phyloP scores from a whole-genome alignment of 30 jellyfish, hydroid and myxozoan species.

The Aurelia sp. region DNA sequence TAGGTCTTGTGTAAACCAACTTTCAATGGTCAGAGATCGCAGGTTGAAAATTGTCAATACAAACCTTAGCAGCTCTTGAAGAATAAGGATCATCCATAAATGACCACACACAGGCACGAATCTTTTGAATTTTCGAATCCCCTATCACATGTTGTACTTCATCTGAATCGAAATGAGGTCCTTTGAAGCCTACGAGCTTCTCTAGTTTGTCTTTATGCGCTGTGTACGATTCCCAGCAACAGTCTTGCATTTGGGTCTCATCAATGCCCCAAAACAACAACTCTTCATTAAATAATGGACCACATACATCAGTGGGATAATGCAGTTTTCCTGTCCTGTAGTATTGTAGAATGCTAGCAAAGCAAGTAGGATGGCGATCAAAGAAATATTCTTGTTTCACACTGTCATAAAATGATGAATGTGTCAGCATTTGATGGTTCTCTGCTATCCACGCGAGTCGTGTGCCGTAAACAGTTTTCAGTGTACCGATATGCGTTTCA shows the following conservation, averaged over 20 bases:
- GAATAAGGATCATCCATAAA: conserved; percentile 91
- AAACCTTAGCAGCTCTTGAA: conserved; percentile 88
- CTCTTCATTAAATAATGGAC: conserved; percentile 85
- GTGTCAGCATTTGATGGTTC: conserved; percentile 71
- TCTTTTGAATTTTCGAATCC: conserved; percentile 48
- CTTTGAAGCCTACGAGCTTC: conserved; percentile 89
- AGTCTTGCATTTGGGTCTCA: conserved; percentile 91
- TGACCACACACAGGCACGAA: conserved; percentile 74
- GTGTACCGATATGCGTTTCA: conserved; percentile 87
- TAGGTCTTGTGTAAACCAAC: too few species aligned
- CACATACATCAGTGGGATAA: conserved; percentile 94
- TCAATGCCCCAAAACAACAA: conserved; percentile 92
- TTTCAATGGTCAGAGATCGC: too few species aligned
- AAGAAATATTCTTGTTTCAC: conserved; percentile 86
- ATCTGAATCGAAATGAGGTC: conserved; percentile 83
- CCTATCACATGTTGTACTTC: conserved; percentile 32
- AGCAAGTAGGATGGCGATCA: conserved; percentile 91
- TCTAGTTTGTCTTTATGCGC: conserved; percentile 89
- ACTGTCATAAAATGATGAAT: conserved; percentile 78
- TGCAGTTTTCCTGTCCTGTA: conserved; percentile 91
- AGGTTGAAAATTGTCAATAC: background rate
- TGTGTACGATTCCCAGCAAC: conserved; percentile 97
- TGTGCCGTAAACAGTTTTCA: conserved; percentile 83
- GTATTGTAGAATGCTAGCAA: conserved; percentile 82
- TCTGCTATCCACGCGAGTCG: conserved; percentile 95